Evolutionary conservation across 2,888 invertebrate species (phyloP), one percentile per base, ranked within the genome.

Genomic region (Leucophenga maculata): DNA sequence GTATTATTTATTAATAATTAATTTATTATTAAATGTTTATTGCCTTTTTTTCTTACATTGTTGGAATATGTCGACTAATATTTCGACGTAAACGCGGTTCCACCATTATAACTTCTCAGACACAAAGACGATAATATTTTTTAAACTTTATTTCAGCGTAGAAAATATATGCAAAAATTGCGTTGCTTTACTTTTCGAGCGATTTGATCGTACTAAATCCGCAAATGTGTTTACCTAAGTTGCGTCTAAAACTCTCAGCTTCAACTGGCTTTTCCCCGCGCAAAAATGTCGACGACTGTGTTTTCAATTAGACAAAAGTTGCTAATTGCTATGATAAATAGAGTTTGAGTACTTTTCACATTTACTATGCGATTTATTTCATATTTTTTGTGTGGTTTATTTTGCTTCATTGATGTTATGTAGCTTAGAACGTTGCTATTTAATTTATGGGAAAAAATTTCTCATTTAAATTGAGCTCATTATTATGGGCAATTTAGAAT

Each of bases 21-120:
- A 6, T 52, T 13, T 39, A 39, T 22, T 46, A 8, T 31, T 54
- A 22, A 14, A 52, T 20, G 39, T 9, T 59, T 32, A 14, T 18
- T 6, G 18, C 22, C 6, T 59, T 39, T 32, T 8, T 39, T 3
- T 71, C 86, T 78, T 86, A 86, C 86, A 86, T 78, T 72, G 73
- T 69, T 57, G 83, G 85, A 67, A 75, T 70, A 70, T 82, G 80
- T 11, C 85, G 83, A 70, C 78, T 85, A 44, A 83, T 78, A 73
- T 86, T 86, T 70, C 82, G 76, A 64, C 86, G 79, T 69, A 86
- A 74, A 52, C 83, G 80, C 22, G 86, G 72, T 75, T 86, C 85
- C 55, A 85, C 80, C 86, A 86, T 86, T 70, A 65, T 70, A 11
- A 6, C 39, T 11, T 39, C 11, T 39, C 3, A 8, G 39, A 39